Conservation (phyloP, 1,140 invertebrate genomes). For the Varroa destructor region DNA sequence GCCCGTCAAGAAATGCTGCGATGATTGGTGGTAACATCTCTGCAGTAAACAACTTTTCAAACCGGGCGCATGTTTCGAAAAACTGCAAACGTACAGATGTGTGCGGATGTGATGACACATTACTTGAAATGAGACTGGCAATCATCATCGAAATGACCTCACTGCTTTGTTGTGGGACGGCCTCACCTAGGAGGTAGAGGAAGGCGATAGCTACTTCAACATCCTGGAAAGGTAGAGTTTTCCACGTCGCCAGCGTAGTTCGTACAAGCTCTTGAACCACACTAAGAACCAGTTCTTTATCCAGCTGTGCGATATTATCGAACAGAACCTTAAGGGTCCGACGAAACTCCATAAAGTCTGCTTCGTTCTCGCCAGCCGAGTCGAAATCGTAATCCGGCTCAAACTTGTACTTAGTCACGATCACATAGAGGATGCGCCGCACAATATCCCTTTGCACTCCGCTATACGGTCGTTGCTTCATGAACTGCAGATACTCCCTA, state of each 20-base stretch:
- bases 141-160: constrained; percentile 20
- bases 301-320: constrained; percentile 43
- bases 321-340: constrained; percentile 48
- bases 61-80: constrained; percentile 47
- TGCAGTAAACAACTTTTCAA: constrained; percentile 47
- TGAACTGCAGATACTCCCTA: constrained; percentile 46
- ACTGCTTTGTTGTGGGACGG: constrained; percentile 27
- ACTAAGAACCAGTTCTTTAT: constrained; percentile 43
- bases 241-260: constrained; percentile 43
- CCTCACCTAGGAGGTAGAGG: constrained; percentile 47
- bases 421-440: constrained; percentile 42
- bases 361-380: constrained; percentile 47
- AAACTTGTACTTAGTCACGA: constrained; percentile 48
- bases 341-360: constrained; percentile 46
- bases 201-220: constrained; percentile 47
- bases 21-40: constrained; percentile 43
- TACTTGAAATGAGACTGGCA: constrained; percentile 40
- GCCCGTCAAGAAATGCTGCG: constrained; percentile 44
- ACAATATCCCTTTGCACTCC: constrained; percentile 37
- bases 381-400: constrained; percentile 47
- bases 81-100: constrained; percentile 44
- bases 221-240: constrained; percentile 42
- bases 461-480: constrained; percentile 39
- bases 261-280: constrained; percentile 43
- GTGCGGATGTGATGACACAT: constrained; percentile 44